Evolutionary conservation across 1,140 invertebrate species (phyloP), one percentile per base, ranked within the genome.

Genomic region (Semibalanus balanoides): DNA sequence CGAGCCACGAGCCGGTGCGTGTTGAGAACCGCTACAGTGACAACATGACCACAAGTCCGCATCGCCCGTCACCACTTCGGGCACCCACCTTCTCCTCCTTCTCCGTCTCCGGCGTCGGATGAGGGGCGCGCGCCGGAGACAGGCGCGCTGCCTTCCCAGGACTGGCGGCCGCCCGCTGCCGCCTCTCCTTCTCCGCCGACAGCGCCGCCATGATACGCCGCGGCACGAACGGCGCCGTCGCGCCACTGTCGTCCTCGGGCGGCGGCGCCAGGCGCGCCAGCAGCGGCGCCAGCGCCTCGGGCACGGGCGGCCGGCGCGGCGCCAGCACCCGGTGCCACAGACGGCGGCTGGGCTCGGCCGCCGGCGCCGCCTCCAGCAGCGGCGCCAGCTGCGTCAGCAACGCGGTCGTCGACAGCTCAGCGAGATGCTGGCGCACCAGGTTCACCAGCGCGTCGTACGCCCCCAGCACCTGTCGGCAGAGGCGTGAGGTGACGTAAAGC

Each of bases 361-460:
- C 51, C 51, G 51, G 51, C 51, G 51, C 51, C 51, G 51, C 51
- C 51, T 64, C 51, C 51, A 64, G 51, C 51, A 64, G 51, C 51
- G 51, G 51, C 1, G 51, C 51, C 51, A 64, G 51, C 51, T 64
- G 51, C 51, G 11, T 1, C 51, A 64, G 51, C 51, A 64, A 1
- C 7, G 14, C 22, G 11, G 51, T 25, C 51, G 51, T 7, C 51
- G 11, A 25, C 51, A 64, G 51, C 51, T 64, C 51, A 14, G 11
- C 1, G 7, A 64, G 51, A 7, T 1, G 22, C 51, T 64, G 51
- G 22, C 51, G 51, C 51, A 64, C 51, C 51, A 64, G 51, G 14
- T 1, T 3, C 11, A 64, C 51, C 51, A 64, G 51, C 7, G 51
- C 51, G 7, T 64, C 51, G 51, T 64, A 64, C 11, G 51, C 51